phyloP scores from a whole-genome alignment of 2,888 invertebrate species.

The Vannuccia rotundouncinata region DNA sequence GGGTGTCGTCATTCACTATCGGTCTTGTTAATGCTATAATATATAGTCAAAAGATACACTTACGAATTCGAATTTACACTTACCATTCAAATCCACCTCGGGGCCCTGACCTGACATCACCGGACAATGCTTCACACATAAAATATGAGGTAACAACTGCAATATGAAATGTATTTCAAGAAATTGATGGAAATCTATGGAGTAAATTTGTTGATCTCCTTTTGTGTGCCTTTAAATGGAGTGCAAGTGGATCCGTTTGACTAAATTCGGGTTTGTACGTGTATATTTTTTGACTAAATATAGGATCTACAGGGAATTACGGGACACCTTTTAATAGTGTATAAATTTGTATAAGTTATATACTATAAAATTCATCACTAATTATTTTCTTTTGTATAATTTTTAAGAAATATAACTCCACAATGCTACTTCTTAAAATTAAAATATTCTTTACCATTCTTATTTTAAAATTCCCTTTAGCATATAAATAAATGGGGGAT shows the following conservation, averaged over 20 bases:
- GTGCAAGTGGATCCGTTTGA: not conserved
- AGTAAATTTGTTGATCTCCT: not conserved
- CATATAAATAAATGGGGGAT: no score
- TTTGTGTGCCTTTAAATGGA: not conserved
- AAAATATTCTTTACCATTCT: no score
- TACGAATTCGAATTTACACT: no score
- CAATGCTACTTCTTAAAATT: no score
- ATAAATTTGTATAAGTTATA: no score
- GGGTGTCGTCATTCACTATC: no score
- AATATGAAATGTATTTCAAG: not conserved
- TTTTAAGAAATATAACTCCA: no score
- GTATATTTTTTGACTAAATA: not conserved
- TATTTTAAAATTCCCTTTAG: no score
- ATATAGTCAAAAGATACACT: no score
- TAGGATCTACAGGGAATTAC: not conserved
- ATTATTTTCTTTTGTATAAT: no score
- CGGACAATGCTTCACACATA: not conserved
- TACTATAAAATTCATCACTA: no score
- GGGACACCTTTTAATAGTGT: not conserved
- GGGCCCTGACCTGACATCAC: not conserved
- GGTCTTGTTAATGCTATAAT: no score
- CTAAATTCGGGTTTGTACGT: not conserved
- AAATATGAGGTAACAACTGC: not conserved
- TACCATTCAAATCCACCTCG: not conserved
- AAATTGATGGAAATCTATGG: not conserved